Evolutionary conservation across 1,140 invertebrate genomes (phyloP).

Genomic region (Drosophila setifemur): DNA sequence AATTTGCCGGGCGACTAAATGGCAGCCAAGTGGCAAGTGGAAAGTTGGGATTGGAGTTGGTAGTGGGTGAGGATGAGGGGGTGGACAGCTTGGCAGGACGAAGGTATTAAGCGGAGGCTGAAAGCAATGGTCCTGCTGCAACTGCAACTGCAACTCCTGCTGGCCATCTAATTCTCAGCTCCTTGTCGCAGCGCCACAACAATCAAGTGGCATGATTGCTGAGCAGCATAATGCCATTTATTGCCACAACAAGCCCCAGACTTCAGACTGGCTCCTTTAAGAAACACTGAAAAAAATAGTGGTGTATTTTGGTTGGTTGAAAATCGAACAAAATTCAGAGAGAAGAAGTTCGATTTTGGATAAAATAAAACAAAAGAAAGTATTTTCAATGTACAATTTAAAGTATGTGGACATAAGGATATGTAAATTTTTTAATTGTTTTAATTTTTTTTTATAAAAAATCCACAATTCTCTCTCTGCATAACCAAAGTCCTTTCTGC

Average conservation of each 20-base stretch:
- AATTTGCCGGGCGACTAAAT: constrained; percentile 45
- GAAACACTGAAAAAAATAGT: neutral
- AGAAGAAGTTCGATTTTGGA: too few species aligned
- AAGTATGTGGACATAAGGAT: too few species aligned
- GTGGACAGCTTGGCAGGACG: constrained; percentile 11
- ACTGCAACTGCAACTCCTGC: neutral
- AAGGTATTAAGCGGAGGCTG: constrained; percentile 13
- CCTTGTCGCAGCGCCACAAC: constrained; percentile 39
- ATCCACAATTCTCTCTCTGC: neutral
- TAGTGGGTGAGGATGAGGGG: constrained; percentile 5
- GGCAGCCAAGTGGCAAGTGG: constrained; percentile 25
- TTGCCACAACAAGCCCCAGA: constrained; percentile 59
- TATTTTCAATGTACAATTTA: too few species aligned
- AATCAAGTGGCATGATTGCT: constrained; percentile 75
- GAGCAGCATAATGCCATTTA: constrained; percentile 78
- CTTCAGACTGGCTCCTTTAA: neutral
- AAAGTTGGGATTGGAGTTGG: constrained; percentile 5
- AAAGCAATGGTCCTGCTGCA: neutral
- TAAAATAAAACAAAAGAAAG: too few species aligned
- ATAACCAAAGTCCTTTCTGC: neutral
- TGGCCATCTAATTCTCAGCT: constrained; percentile 59
- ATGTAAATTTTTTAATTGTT: too few species aligned
- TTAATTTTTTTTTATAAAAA: too few species aligned
- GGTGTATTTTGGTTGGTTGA: neutral
- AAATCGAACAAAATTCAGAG: neutral